Evolutionary conservation across 1,140 invertebrate species (phyloP).

Genomic region (Penaeus japonicus): DNA sequence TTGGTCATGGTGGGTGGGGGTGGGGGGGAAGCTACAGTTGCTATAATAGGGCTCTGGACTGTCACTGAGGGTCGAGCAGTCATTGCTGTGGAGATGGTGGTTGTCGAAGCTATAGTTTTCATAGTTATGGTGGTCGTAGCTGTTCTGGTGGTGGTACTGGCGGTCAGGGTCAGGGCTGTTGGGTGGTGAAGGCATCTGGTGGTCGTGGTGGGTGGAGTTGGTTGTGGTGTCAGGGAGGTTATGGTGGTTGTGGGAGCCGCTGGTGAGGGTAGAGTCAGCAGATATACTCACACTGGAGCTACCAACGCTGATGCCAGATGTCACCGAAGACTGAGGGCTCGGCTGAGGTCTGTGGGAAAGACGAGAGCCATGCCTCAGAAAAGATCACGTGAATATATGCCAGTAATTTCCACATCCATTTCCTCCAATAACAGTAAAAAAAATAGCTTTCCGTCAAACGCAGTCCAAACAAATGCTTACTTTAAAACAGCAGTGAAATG

Average conservation of each 20-base stretch:
- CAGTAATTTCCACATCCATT: background rate
- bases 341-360: slow-evolving; percentile 49
- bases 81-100: background rate
- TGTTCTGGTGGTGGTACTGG: slow-evolving; percentile 6
- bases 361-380: background rate
- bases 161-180: slow-evolving; percentile 29
- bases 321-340: slow-evolving; percentile 58
- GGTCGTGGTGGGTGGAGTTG: slow-evolving; percentile 30
- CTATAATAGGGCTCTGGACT: slow-evolving; percentile 26
- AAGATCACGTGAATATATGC: background rate
- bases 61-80: slow-evolving; percentile 17
- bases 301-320: slow-evolving; percentile 57
- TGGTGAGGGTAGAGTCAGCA: slow-evolving; percentile 42
- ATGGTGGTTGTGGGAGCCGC: slow-evolving; percentile 29
- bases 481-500: slow-evolving; percentile 52
- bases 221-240: slow-evolving; percentile 26
- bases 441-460: background rate
- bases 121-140: slow-evolving; percentile 34
- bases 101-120: slow-evolving; percentile 40
- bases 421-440: no score
- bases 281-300: slow-evolving; percentile 58
- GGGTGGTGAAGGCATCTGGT: slow-evolving; percentile 35
- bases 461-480: slow-evolving; percentile 11
- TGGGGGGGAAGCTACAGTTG: background rate
- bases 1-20: background rate